Evolutionary conservation across 2,113 vertebrate genomes (phyloP), one percentile per base, ranked within the genome.

Genomic region (Hymenochirus boettgeri): DNA sequence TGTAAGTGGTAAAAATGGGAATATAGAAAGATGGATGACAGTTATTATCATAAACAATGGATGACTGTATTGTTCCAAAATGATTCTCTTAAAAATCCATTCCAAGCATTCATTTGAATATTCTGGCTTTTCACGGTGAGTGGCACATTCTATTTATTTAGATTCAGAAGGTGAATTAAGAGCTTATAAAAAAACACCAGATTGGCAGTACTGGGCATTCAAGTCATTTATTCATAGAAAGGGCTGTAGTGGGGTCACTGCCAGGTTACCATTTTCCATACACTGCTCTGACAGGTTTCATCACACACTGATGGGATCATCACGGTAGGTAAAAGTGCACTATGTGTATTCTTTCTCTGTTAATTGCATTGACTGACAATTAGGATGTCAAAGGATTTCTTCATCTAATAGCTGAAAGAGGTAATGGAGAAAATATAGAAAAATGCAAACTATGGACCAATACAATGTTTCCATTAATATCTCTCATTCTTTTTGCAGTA

Each of bases 11-110:
- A 74, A 74, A 75, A 74, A 72, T 69, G 0, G 27, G 58, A 61
- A 10, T 18, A 13, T 71, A 71, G 69, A 83, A 76, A 76, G 70
- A 73, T 71, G 55, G 57, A 76, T 82, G 67, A 76, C 67, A 69
- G 62, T 67, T 76, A 77, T 77, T 76, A 76, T 60, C 45, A 50
- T 65, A 60, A 76, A 55, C 70, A 73, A 74, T 75, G 58, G 72
- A 73, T 78, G 64, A 77, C 31, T 56, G 37, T 77, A 47, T 48
- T 59, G 52, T 72, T 74, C 29, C 73, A 48, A 15, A 61, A n/a
- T 75, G 71, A 60, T 55, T 67, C 57, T 65, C 63, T 65, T 76
- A 26, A 63, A 67, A 24, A 69, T 76, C 69, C 64, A 71, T 46
- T 71, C 42, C 51, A 69, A 46, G 33, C 10, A 57, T 19, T 50